These are phyloP conservation scores for Mellilla xanthometata DNA, from an alignment of 2,888 invertebrate genomes.

Conservation along the genomic window DNA sequence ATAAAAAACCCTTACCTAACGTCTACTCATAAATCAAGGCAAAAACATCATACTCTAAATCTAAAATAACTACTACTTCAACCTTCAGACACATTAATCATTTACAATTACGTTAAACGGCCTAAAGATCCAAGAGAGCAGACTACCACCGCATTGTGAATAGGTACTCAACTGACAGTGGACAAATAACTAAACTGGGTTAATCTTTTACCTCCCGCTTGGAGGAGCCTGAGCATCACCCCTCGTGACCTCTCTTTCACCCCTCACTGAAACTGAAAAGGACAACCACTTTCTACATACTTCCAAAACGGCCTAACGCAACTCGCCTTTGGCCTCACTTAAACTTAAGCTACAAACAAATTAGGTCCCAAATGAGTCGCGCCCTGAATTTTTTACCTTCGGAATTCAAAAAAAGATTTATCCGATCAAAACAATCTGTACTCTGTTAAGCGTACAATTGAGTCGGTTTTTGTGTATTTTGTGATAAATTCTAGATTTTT, in stretches of 20 bases:
- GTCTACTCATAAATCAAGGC: conserved; percentile 64
- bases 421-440: conserved; percentile 57
- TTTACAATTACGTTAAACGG: conserved; percentile 81
- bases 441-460: conserved; percentile 53
- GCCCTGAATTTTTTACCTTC: conserved; percentile 60
- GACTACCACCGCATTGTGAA: conserved; percentile 78
- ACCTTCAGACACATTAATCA: conserved; percentile 76
- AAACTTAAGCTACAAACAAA: conserved; percentile 39
- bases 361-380: conserved; percentile 50
- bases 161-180: conserved; percentile 81
- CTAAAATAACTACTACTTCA: conserved; percentile 66
- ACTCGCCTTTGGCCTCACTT: conserved; percentile 31
- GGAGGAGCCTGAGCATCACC: conserved; percentile 70
- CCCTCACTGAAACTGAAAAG: conserved; percentile 58
- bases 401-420: conserved; percentile 75
- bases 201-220: conserved; percentile 80
- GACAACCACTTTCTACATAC: conserved; percentile 47
- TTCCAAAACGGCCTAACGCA: conserved; percentile 52
- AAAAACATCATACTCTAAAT: conserved; percentile 65
- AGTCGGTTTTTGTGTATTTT: conserved; percentile 55
- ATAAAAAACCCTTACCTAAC: no score
- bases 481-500: conserved; percentile 63
- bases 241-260: conserved; percentile 58
- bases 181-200: conserved; percentile 83
- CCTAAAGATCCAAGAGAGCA: conserved; percentile 68